Percentiles rank a stretch among this genome's conserved stretches.
Evolutionary conservation across 1,140 invertebrate species (phyloP).

Genomic region (Drosophila bipectinata): DNA sequence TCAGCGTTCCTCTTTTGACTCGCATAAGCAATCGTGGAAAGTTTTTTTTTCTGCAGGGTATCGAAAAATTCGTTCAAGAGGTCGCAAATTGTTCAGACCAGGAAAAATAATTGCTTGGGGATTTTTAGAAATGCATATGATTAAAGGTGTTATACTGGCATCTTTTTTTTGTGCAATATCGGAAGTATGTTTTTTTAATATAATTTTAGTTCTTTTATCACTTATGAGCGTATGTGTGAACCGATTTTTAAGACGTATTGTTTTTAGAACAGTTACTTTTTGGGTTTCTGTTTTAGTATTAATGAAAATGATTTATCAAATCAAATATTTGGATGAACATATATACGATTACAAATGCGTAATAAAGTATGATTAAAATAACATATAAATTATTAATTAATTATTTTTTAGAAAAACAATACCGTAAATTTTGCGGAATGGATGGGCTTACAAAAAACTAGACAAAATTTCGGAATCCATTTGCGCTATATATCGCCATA

Average conservation of each 20-base stretch:
- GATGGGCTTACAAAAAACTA: conserved; percentile 93
- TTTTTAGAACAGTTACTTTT: conserved; percentile 91
- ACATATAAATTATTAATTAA: neutral
- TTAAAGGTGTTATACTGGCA: conserved; percentile 93
- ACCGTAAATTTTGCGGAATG: conserved; percentile 92
- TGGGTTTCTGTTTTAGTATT: conserved; percentile 92
- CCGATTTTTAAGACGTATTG: conserved; percentile 87
- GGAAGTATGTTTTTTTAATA: conserved; percentile 84
- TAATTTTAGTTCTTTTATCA: conserved; percentile 90
- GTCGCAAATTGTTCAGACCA: conserved; percentile 47
- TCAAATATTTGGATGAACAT: conserved; percentile 92
- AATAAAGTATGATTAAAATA: conserved; percentile 10
- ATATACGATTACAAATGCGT: conserved; percentile 72
- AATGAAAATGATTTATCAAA: conserved; percentile 97
- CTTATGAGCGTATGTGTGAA: conserved; percentile 89
- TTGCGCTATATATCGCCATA: conserved; percentile 91
- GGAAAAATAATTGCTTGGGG: conserved; percentile 86
- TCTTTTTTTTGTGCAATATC: conserved; percentile 85
- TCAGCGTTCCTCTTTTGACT: neutral
- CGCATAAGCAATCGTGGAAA: conserved; percentile 37
- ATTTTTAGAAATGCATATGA: conserved; percentile 95
- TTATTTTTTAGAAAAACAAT: conserved; percentile 45
- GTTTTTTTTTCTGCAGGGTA: conserved; percentile 24
- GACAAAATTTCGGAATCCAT: conserved; percentile 84
- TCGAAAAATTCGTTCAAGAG: conserved; percentile 16